phyloP scores from a whole-genome alignment of 2,797 vertebrate species.

The Parauchenoglanis ngamensis region DNA sequence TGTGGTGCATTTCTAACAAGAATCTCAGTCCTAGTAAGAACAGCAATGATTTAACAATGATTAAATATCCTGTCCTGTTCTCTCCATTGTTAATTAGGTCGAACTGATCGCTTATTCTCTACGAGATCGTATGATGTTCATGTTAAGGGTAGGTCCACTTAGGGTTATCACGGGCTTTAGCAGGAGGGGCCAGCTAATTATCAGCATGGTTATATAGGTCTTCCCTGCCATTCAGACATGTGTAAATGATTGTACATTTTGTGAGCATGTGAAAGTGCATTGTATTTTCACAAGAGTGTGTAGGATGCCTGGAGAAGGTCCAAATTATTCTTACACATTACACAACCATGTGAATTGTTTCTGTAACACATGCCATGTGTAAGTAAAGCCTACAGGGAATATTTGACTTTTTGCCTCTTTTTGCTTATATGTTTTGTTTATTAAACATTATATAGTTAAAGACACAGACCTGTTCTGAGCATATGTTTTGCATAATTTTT shows the following conservation, averaged over 20 bases:
- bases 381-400: neutral
- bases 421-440: neutral
- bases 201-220: constrained; percentile 33
- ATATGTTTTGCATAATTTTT: neutral
- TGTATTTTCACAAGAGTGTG: constrained; percentile 23
- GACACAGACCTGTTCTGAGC: neutral
- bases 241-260: constrained; percentile 5
- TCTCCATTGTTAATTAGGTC: no score
- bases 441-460: neutral
- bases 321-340: constrained; percentile 28
- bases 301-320: constrained; percentile 1
- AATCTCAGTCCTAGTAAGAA: neutral
- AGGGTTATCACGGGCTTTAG: neutral
- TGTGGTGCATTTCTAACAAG: neutral
- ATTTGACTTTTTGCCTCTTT: neutral
- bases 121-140: no score
- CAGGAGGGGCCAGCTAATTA: neutral
- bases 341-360: constrained; percentile 13
- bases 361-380: neutral
- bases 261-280: constrained; percentile 7
- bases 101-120: neutral
- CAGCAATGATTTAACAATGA: neutral
- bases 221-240: constrained; percentile 38
- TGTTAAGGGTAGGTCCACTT: neutral
- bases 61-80: neutral